phyloP scores from a whole-genome alignment of 2,888 invertebrate species.

The Coleophora deauratella region DNA sequence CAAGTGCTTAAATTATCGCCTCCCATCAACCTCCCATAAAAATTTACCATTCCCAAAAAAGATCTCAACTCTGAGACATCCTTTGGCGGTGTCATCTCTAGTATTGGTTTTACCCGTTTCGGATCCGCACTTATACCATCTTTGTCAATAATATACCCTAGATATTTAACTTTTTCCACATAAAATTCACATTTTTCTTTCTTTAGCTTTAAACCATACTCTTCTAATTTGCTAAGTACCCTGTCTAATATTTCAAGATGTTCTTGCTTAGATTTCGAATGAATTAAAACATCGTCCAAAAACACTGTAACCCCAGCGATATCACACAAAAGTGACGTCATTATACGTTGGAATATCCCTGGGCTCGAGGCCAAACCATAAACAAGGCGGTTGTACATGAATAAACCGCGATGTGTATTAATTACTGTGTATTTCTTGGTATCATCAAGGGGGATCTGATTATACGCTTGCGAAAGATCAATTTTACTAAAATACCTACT shows the following conservation, averaged over 20 bases:
- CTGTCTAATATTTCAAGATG: no score
- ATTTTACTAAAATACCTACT: no score
- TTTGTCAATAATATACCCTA: neutral
- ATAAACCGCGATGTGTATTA: constrained; percentile 1
- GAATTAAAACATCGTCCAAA: no score
- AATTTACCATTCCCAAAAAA: neutral
- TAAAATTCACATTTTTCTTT: no score
- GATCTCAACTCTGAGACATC: neutral
- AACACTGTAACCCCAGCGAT: no score
- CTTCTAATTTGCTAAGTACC: no score
- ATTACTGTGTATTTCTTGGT: constrained; percentile 1
- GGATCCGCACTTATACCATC: neutral
- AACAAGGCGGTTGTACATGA: neutral
- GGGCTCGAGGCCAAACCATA: constrained; percentile 1
- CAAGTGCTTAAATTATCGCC: neutral
- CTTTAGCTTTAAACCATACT: no score
- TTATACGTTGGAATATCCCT: constrained; percentile 1
- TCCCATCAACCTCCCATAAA: neutral
- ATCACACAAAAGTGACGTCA: no score
- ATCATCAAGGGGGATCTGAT: neutral
- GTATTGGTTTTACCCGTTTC: neutral
- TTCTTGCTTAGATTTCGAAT: no score
- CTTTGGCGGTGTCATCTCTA: neutral
- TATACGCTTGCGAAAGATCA: no score
- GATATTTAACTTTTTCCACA: neutral